Evolutionary conservation across 2,113 vertebrate genomes (phyloP).

Genomic region (Phalacrocorax pelagicus): DNA sequence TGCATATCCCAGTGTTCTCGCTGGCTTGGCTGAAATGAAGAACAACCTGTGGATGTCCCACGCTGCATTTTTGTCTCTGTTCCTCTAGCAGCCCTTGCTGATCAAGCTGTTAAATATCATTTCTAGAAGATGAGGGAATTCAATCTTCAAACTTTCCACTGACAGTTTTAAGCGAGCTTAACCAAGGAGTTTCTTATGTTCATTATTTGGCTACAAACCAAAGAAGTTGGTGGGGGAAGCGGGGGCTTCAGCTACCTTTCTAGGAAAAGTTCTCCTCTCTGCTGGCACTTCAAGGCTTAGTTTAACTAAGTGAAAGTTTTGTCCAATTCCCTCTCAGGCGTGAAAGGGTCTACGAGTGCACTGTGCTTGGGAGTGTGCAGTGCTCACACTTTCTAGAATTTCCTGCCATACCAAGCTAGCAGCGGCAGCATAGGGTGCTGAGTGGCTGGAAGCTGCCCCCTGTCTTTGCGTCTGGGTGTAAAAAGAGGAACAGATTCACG

Average conservation of each 20-base stretch:
- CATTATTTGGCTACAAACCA: not conserved
- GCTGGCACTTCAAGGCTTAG: not conserved
- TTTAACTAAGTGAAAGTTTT: not conserved
- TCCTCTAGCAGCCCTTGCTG: not conserved
- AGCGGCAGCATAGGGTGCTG: not conserved
- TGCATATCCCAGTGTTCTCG: not conserved
- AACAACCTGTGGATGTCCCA: not conserved
- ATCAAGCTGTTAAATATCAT: conserved; percentile 10
- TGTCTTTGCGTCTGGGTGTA: not conserved
- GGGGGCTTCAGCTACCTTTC: not conserved
- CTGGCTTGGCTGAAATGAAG: not conserved
- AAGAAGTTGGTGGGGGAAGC: not conserved
- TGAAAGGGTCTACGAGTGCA: not conserved
- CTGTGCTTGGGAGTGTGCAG: not conserved
- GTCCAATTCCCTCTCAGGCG: not conserved
- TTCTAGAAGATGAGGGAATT: conserved; percentile 5
- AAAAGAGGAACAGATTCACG: not conserved
- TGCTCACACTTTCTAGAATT: not conserved
- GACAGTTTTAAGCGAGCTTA: conserved; percentile 12
- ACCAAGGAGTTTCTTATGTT: conserved; percentile 38
- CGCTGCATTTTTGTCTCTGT: not conserved
- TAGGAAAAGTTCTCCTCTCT: not conserved
- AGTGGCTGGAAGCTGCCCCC: not conserved
- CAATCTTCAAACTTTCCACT: conserved; percentile 29
- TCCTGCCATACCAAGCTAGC: not conserved